Base-by-base conservation (phyloP, 2,888 invertebrate species). In the Idaea biselata region DNA sequence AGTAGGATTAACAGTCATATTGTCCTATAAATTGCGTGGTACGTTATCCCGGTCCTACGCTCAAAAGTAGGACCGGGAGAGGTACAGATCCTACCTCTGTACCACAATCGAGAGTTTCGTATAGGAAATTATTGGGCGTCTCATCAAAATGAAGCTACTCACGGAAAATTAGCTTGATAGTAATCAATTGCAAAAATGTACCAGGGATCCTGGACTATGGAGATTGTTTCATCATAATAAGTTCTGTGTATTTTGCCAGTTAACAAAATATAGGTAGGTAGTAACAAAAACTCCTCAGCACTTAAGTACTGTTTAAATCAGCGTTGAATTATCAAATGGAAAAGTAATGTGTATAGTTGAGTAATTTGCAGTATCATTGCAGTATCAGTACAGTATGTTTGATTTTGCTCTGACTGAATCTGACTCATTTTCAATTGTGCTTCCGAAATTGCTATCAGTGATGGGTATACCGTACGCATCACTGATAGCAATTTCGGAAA, bases 371-470 rank as follows among this genome's bases (percentile, higher is more conserved):
- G 5, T 25, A 25, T 44, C 44, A 44, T 44, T 44, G 44, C 44
- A 11, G 44, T 44, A 44, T 44, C 44, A 44, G 8, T 32, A n/a
- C 32, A 3, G 32, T 44, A 6, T 58, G 55, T 59, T 59, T 59
- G 56, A 55, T 59, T n/a, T 62, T 62, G 44, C 44, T 44, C 44
- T 44, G 44, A 44, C 11, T 44, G 8, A 44, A 44, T 44, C 44
- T 44, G 44, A 44, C 44, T 44, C 44, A 18, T 44, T 17, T 55
- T 58, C 25, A n/a, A 32, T 44, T 8, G 6, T 44, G 58, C 61
- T 58, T 55, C 55, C 54, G 61, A 58, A 31, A 58, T 58, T 32
- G 25, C 53, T 54, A 58, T 58, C 25, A 58, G 31, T 31, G 44
- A 44, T 55, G 61, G 60, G 31, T 56, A 25, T 54, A 44, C n/a